Evolutionary conservation across 2,888 invertebrate species (phyloP).

Genomic region (Tinea pellionella): DNA sequence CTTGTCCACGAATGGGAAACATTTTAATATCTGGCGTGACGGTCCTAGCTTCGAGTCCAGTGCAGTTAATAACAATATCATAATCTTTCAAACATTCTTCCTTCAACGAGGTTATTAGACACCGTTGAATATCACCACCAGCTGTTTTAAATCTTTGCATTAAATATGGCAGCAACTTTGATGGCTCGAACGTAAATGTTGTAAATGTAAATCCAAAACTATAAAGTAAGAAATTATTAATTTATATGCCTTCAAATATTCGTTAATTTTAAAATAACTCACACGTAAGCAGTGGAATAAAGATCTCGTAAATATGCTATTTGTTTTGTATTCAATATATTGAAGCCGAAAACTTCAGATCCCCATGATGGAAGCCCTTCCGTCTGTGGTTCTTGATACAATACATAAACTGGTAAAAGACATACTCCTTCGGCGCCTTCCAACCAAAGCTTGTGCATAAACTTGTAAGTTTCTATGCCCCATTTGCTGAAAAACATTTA

Average conservation of each 20-base stretch:
- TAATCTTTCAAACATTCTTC: slow-evolving; percentile 62
- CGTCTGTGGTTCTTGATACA: slow-evolving; percentile 23
- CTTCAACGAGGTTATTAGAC: slow-evolving; percentile 30
- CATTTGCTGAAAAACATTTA: slow-evolving; percentile 68
- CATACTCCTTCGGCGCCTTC: slow-evolving; percentile 49
- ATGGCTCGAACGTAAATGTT: slow-evolving; percentile 76
- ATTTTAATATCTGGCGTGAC: slow-evolving; percentile 73
- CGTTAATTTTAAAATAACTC: not conserved
- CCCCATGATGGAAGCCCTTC: slow-evolving; percentile 30
- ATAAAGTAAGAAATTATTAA: slow-evolving; percentile 20
- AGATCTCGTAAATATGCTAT: slow-evolving; percentile 31
- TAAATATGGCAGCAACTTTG: slow-evolving; percentile 74
- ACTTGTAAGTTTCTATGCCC: slow-evolving; percentile 71
- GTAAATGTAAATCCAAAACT: slow-evolving; percentile 74
- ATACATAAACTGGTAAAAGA: slow-evolving; percentile 36
- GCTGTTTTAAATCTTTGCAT: slow-evolving; percentile 68
- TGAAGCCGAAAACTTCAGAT: slow-evolving; percentile 35
- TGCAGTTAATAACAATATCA: slow-evolving; percentile 84
- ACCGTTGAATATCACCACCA: slow-evolving; percentile 69
- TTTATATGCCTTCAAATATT: not conserved
- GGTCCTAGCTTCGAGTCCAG: slow-evolving; percentile 74
- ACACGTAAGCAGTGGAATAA: slow-evolving; percentile 22
- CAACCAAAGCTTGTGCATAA: slow-evolving; percentile 70
- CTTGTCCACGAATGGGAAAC: slow-evolving; percentile 80
- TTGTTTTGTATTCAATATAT: slow-evolving; percentile 27